Base-by-base conservation (phyloP, 1,140 invertebrate genomes). In the Dysdera silvatica region DNA sequence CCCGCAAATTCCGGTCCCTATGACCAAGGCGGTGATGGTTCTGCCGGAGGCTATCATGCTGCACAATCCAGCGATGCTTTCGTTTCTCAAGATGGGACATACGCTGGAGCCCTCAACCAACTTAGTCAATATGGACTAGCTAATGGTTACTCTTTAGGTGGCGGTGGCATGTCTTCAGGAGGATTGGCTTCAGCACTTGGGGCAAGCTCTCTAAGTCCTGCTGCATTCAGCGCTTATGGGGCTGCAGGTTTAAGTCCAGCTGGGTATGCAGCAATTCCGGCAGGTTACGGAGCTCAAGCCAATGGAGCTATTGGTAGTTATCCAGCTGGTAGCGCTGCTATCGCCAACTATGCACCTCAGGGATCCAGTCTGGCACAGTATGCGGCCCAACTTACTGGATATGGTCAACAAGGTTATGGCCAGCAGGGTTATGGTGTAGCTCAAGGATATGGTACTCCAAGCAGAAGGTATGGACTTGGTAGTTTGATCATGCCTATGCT, bases 401-500 rank as follows among this genome's bases (percentile, higher is more conserved):
- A 58, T 40, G 43, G 53, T 29, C 32, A 37, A 10, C 51, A 62
- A 28, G 20, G 40, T 1, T 45, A n/a, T 16, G 48, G 40, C 20
- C 33, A 45, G 18, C 12, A 40, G 4, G 60, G 60, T 10, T 67
- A 63, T 18, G 59, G 59, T 14, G 29, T 63, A 3, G 47, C 61
- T 18, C 65, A 67, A 51, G 59, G 59, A 3, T 55, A 67, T 20
- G 52, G 49, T 4, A 53, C 31, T 24, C 52, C 49, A 10, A 52
- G 56, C 26, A 63, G 61, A 52, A 64, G 67, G 40, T 72, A 68
- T 32, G 71, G 71, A 12, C 43, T 72, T 3, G 61, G 67, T 23
- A 71, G 69, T 24, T 33, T 72, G 16, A 67, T 72, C 29, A 71
- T 72, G 71, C 71, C 71, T 23, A 66, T 72, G 57, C 41, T 72